Percentiles rank a stretch among this genome's conserved stretches.
These are phyloP conservation scores for Carposina sasakii DNA, from an alignment of 1,140 invertebrate species.

Conservation along the genomic window DNA sequence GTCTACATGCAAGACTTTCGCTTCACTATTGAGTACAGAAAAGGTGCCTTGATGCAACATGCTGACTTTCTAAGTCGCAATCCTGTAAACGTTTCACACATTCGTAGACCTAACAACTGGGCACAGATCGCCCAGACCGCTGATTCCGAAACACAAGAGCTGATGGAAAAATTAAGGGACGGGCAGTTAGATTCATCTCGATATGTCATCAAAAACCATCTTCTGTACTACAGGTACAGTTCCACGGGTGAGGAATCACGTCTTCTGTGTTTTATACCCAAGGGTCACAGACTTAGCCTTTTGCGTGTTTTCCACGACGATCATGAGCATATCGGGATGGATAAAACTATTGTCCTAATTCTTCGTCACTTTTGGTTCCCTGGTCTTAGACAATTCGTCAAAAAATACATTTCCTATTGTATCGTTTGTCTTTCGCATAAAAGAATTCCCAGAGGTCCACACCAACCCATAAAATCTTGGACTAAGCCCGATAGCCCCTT, in stretches of 20 bases:
- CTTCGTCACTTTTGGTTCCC: conserved; percentile 27
- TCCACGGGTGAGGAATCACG: not conserved
- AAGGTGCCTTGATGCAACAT: conserved; percentile 3
- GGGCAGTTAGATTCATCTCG: not conserved
- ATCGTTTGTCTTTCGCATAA: not conserved
- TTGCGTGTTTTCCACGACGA: conserved; percentile 25
- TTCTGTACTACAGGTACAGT: conserved; percentile 3
- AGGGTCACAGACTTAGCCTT: conserved; percentile 14
- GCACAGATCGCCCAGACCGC: conserved; percentile 7
- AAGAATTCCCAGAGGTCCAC: conserved; percentile 7
- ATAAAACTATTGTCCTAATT: conserved; percentile 19
- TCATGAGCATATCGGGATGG: conserved; percentile 20
- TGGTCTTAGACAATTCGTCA: conserved; percentile 14
- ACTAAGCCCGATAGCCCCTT: conserved; percentile 15
- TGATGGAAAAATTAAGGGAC: conserved; percentile 5
- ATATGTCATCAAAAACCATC: not conserved
- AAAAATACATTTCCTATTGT: conserved; percentile 15
- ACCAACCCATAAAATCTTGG: conserved; percentile 12
- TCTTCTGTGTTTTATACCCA: conserved; percentile 9
- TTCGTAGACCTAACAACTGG: conserved; percentile 1
- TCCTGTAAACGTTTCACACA: not conserved
- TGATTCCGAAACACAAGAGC: not conserved
- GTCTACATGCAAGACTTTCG: conserved; percentile 30
- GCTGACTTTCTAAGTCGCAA: conserved; percentile 7
- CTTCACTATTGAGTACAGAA: conserved; percentile 1